These are phyloP conservation scores for Acronicta alni DNA, from an alignment of 2,888 invertebrate species.

Conservation along the genomic window DNA sequence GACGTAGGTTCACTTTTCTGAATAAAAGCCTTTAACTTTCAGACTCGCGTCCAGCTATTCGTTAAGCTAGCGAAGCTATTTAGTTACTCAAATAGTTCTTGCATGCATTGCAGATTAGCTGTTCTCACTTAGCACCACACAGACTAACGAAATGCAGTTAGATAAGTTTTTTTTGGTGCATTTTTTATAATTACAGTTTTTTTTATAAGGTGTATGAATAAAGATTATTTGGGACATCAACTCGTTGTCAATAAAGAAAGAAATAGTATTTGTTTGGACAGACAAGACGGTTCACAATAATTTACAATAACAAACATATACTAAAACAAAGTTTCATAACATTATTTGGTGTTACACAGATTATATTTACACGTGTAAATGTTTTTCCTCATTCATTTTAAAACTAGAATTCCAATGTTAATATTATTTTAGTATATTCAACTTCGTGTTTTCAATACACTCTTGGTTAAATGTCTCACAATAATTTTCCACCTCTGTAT, in stretches of 20 bases:
- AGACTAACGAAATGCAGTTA: constrained; percentile 40
- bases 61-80: constrained; percentile 60
- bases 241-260: no score
- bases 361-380: no score
- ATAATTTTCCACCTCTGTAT: not conserved
- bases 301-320: no score
- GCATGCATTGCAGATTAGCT: constrained; percentile 73
- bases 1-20: not conserved
- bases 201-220: not conserved
- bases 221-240: no score
- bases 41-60: constrained; percentile 39
- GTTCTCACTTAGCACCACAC: constrained; percentile 51
- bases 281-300: no score
- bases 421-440: no score
- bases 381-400: no score
- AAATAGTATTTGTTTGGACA: no score
- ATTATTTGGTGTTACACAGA: no score
- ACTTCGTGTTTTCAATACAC: no score
- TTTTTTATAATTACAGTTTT: not conserved
- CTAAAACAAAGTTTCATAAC: no score
- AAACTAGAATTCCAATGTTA: no score
- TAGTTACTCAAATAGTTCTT: constrained; percentile 72
- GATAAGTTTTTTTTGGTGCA: not conserved
- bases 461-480: not conserved
- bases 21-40: constrained; percentile 21